phyloP scores from a whole-genome alignment of 2,797 vertebrate species.

The Microcaecilia unicolor region DNA sequence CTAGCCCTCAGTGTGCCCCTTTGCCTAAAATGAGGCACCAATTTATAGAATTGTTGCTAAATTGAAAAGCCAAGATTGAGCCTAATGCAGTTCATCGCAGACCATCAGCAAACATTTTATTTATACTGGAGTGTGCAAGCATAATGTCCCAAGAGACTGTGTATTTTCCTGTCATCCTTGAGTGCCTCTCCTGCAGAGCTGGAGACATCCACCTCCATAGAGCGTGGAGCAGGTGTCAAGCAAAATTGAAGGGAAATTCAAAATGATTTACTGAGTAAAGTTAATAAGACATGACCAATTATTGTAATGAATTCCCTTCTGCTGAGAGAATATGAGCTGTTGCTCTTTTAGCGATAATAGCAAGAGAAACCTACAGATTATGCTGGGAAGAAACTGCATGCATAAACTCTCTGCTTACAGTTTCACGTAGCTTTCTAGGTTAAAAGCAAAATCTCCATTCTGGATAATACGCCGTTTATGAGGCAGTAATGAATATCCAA shows the following conservation, averaged over 20 bases:
- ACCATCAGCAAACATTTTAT: background rate
- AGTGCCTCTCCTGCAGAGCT: background rate
- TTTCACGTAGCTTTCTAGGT: constrained; percentile 5
- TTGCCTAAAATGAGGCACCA: no score
- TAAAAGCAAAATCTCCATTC: constrained; percentile 14
- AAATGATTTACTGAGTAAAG: background rate
- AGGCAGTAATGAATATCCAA: no score
- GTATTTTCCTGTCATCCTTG: background rate
- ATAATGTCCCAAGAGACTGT: background rate
- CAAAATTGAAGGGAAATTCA: background rate
- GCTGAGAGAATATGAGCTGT: background rate
- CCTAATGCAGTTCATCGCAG: background rate
- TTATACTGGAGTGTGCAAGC: no score
- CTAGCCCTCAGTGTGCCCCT: no score
- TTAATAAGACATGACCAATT: background rate
- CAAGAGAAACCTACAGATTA: background rate
- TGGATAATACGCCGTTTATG: constrained; percentile 24
- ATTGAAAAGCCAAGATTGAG: background rate
- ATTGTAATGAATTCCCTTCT: background rate
- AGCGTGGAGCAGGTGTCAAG: background rate
- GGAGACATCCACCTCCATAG: background rate
- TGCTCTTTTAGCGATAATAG: background rate
- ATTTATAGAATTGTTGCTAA: no score
- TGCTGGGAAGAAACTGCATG: background rate
- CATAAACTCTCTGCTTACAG: no score